Evolutionary conservation across 2,888 invertebrate genomes (phyloP).

Genomic region (Euclidia mi): DNA sequence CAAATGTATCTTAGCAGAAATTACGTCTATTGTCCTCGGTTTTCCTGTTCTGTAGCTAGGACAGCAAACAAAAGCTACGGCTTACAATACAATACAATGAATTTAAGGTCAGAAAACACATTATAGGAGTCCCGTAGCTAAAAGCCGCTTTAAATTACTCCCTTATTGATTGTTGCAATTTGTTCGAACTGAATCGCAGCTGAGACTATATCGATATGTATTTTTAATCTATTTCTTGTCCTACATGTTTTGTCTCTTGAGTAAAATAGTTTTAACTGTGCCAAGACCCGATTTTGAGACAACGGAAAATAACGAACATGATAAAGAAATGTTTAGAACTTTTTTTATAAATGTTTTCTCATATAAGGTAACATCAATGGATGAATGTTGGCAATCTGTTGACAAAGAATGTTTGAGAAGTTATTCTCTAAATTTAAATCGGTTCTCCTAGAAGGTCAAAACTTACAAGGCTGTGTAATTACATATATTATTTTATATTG

Average conservation of each 20-base stretch:
- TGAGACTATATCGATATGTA: constrained; percentile 36
- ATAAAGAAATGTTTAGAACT: neutral
- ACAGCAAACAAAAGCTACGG: constrained; percentile 8
- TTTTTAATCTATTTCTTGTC: constrained; percentile 29
- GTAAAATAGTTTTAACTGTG: constrained; percentile 3
- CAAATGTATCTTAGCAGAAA: constrained; percentile 5
- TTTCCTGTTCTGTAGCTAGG: neutral
- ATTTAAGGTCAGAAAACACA: constrained; percentile 47
- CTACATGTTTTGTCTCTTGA: constrained; percentile 4
- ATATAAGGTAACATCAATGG: neutral
- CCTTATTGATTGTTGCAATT: constrained; percentile 50
- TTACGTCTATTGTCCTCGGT: constrained; percentile 24
- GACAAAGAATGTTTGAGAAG: neutral
- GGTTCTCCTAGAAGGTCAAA: neutral
- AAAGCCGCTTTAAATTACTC: constrained; percentile 51
- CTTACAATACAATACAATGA: constrained; percentile 36
- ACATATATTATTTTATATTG: neutral
- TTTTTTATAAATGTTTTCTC: neutral
- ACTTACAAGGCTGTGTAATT: neutral
- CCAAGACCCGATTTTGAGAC: neutral
- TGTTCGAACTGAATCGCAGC: constrained; percentile 38
- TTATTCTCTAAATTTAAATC: too few relatives aligned
- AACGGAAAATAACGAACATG: neutral
- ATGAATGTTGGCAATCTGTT: neutral
- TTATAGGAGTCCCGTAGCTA: constrained; percentile 41